These are phyloP conservation scores for Dryobota labecula DNA, from an alignment of 2,888 invertebrate species.

Conservation along the genomic window DNA sequence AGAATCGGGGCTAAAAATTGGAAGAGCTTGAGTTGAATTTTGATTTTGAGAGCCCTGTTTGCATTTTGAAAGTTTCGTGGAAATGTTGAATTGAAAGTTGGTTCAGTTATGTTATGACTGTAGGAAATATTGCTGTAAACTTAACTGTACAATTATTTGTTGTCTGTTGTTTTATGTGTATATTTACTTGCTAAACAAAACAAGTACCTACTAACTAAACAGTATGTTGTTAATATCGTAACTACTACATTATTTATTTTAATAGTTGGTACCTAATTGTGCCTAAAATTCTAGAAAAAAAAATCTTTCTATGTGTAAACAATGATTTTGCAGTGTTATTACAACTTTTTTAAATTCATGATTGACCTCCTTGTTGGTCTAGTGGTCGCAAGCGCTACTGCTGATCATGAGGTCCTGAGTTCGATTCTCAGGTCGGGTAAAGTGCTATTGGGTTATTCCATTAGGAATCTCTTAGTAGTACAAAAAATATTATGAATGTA, in stretches of 20 bases:
- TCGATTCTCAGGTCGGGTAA: too few species aligned
- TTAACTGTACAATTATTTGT: neutral
- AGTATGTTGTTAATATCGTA: too few species aligned
- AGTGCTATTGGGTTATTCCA: too few species aligned
- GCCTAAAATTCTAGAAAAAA: neutral
- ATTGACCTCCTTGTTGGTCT: accelerated
- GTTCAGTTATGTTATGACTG: neutral
- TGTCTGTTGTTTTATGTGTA: neutral
- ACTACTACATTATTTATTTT: too few species aligned
- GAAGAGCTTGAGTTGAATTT: neutral
- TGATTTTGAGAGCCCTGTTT: neutral
- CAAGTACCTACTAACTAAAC: neutral
- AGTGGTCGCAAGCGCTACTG: neutral
- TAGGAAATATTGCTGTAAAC: neutral
- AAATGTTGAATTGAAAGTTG: neutral
- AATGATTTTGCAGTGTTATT: neutral
- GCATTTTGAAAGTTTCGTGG: neutral
- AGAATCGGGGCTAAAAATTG: neutral
- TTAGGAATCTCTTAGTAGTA: too few species aligned
- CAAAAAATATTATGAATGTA: too few species aligned
- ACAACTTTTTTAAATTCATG: neutral
- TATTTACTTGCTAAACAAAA: conserved; percentile 5
- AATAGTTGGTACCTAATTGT: neutral
- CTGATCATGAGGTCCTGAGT: too few species aligned
- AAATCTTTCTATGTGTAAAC: neutral